Conservation (phyloP, 2,113 vertebrate species). For the zebrafish (Danio rerio) region DNA sequence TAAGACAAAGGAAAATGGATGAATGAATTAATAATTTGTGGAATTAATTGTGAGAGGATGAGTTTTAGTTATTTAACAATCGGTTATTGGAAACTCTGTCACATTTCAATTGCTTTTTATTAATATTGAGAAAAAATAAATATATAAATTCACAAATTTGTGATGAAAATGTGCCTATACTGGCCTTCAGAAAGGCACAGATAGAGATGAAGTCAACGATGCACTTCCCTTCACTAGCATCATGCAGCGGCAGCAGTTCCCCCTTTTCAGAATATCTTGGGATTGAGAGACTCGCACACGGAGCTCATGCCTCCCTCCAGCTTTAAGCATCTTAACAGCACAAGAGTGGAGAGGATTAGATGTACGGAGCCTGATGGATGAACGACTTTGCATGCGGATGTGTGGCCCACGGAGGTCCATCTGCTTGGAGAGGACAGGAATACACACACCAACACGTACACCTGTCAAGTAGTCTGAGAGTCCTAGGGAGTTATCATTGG, state of each 20-base stretch:
- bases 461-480: constrained; percentile 31
- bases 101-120: no score
- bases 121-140: no score
- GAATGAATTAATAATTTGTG: no score
- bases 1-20: no score
- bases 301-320: constrained; percentile 34
- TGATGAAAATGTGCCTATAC: no score
- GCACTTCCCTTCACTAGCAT: neutral
- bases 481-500: constrained; percentile 41
- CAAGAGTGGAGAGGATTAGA: constrained; percentile 48
- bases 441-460: constrained; percentile 39
- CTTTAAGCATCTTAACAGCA: constrained; percentile 51
- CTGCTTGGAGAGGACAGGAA: constrained; percentile 38
- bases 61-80: no score
- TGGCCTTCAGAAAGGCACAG: constrained; percentile 10
- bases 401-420: constrained; percentile 44
- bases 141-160: no score
- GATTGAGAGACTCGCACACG: constrained; percentile 32
- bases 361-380: constrained; percentile 32
- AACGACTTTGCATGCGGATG: neutral
- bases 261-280: constrained; percentile 21
- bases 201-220: constrained; percentile 37
- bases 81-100: no score
- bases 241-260: constrained; percentile 9
- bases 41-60: no score